These are phyloP conservation scores for pig (Sus scrofa) DNA, from an alignment of 2,113 vertebrate genomes.

Conservation along the genomic window T2T-Sscrofa CM000815.6:125022001-125022500, in stretches of 20 bases:
- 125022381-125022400: background rate
- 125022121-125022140: conserved; percentile 72
- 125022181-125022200: conserved; percentile 55
- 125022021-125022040: conserved; percentile 60
- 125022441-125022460: background rate
- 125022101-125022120: conserved; percentile 70
- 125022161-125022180: conserved; percentile 49
- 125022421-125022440: background rate
- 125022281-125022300: background rate
- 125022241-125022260: conserved; percentile 54
- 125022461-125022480: background rate
- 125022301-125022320: conserved; percentile 56
- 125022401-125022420: background rate
- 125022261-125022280: conserved; percentile 23
- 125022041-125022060: conserved; percentile 67
- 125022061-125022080: conserved; percentile 60
- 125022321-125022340: background rate
- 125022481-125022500: background rate
- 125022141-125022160: conserved; percentile 57
- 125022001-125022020: conserved; percentile 69
- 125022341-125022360: background rate
- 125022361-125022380: background rate
- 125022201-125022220: conserved; percentile 51
- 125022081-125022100: conserved; percentile 20
- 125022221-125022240: conserved; percentile 49